Percentiles rank a stretch among this genome's conserved stretches.
phyloP scores from a whole-genome alignment of 1,140 invertebrate species.

The Aphidius ervi region DNA sequence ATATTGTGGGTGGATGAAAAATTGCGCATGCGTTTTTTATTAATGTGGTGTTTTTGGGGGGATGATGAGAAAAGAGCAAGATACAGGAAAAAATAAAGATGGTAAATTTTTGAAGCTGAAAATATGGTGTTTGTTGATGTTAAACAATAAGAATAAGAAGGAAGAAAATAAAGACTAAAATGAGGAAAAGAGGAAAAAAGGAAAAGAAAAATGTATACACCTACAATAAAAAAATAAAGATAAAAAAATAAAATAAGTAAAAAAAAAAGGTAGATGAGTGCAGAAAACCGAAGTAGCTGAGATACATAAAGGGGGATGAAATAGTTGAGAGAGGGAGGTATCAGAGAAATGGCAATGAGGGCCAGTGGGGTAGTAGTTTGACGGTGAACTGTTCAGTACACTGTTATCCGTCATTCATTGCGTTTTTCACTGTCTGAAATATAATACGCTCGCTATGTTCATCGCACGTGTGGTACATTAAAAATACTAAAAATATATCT shows the following conservation, averaged over 20 bases:
- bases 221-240: too few relatives aligned
- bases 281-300: too few relatives aligned
- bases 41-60: neutral
- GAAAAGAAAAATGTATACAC: too few relatives aligned
- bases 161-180: too few relatives aligned
- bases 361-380: constrained; percentile 23
- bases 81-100: neutral
- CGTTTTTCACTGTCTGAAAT: constrained; percentile 7
- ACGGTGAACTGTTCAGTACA: constrained; percentile 17
- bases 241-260: too few relatives aligned
- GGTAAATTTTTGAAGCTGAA: neutral
- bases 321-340: neutral
- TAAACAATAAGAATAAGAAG: too few relatives aligned
- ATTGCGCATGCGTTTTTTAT: constrained; percentile 16
- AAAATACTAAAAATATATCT: neutral
- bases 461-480: neutral
- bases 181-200: too few relatives aligned
- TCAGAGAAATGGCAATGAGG: constrained; percentile 15
- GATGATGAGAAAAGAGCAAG: neutral
- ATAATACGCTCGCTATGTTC: neutral
- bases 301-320: neutral
- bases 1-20: constrained; percentile 3
- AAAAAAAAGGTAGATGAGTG: neutral
- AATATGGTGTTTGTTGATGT: too few relatives aligned
- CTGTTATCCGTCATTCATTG: constrained; percentile 21